Conservation (phyloP, 2,888 invertebrate species). For the Eubasilissa splendida region DNA sequence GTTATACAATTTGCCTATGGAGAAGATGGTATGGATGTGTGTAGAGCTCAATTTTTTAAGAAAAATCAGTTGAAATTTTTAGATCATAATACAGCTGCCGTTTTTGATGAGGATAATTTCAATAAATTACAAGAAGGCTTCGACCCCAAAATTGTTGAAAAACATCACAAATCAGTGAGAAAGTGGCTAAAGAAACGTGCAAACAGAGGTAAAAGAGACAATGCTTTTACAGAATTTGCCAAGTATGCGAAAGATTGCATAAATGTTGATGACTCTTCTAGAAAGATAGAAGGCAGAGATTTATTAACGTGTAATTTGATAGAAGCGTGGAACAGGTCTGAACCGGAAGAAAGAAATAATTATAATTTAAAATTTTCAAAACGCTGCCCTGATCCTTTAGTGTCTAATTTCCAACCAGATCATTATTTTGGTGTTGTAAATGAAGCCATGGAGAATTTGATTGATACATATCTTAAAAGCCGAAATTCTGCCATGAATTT, state of each 20-base stretch:
- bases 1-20: constrained; percentile 95
- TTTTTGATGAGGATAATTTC: constrained; percentile 74
- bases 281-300: constrained; percentile 73
- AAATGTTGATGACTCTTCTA: constrained; percentile 64
- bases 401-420: constrained; percentile 80
- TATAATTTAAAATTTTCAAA: constrained; percentile 68
- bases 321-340: constrained; percentile 78
- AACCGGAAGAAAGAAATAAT: constrained; percentile 73
- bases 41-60: constrained; percentile 88
- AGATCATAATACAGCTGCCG: constrained; percentile 82
- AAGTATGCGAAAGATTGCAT: constrained; percentile 67
- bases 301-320: constrained; percentile 75
- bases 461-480: constrained; percentile 74
- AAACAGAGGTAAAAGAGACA: constrained; percentile 67
- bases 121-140: constrained; percentile 74
- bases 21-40: constrained; percentile 94
- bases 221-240: constrained; percentile 77
- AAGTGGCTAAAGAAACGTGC: constrained; percentile 77
- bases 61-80: constrained; percentile 85
- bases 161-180: constrained; percentile 73
- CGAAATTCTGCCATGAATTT: constrained; percentile 64
- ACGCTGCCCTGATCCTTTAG: constrained; percentile 83
- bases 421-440: constrained; percentile 87
- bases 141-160: constrained; percentile 69
- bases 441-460: constrained; percentile 82